Evolutionary conservation across 2,797 vertebrate genomes (phyloP).

Genomic region (Gallinago stenura): DNA sequence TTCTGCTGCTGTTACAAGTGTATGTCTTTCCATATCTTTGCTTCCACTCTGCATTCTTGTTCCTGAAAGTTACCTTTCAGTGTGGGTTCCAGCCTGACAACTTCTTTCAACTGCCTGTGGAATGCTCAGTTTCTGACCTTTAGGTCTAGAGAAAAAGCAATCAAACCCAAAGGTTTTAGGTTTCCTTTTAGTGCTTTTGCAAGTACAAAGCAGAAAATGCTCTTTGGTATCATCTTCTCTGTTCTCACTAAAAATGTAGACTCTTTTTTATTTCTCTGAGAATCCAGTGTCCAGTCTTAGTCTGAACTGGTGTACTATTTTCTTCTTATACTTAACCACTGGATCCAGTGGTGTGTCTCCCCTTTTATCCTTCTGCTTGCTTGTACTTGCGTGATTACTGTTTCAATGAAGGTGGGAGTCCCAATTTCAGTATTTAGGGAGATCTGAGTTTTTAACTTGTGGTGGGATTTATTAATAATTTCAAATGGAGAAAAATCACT

Average conservation of each 20-base stretch:
- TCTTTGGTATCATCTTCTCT: neutral
- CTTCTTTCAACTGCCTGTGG: neutral
- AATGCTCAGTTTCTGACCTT: neutral
- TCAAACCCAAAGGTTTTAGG: neutral
- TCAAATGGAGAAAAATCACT: neutral
- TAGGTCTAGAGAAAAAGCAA: constrained; percentile 4
- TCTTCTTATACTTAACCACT: neutral
- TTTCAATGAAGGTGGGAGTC: neutral
- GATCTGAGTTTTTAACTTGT: neutral
- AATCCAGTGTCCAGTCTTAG: neutral
- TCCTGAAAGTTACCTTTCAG: constrained; percentile 3
- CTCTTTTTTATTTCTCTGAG: neutral
- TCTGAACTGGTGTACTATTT: neutral
- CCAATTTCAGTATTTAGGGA: neutral
- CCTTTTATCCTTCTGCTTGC: neutral
- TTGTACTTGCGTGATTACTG: neutral
- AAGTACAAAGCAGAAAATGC: neutral
- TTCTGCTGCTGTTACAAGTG: neutral
- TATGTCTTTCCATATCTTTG: neutral
- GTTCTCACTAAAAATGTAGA: neutral
- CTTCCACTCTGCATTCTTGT: constrained; percentile 33
- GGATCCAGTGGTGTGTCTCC: neutral
- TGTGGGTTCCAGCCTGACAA: neutral
- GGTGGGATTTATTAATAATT: neutral
- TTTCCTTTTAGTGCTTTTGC: constrained; percentile 2